Percentiles rank a stretch among this genome's conserved stretches.
Conservation (phyloP, 2,888 invertebrate species). For the Balanococcus diminutus region DNA sequence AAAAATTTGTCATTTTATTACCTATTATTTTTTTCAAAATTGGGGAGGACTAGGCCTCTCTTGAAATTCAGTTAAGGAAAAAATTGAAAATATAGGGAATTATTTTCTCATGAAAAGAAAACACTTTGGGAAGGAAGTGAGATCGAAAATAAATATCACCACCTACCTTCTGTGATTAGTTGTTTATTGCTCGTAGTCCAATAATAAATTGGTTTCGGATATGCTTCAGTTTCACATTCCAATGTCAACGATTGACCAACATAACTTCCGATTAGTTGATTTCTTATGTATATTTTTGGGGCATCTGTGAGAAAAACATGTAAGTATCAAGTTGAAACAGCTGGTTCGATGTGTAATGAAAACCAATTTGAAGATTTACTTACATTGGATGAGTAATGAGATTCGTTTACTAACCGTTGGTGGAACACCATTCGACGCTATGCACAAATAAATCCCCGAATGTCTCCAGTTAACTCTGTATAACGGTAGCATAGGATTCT, state of each 20-base stretch:
- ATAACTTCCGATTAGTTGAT: conserved; percentile 56
- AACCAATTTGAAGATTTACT: conserved; percentile 42
- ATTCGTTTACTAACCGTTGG: conserved; percentile 57
- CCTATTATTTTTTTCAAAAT: no score
- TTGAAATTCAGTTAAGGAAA: no score
- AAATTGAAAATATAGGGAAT: no score
- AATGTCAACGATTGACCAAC: conserved; percentile 52
- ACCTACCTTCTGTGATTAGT: conserved; percentile 56
- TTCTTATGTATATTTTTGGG: conserved; percentile 57
- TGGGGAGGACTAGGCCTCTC: no score
- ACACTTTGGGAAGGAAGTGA: no score
- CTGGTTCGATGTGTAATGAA: not conserved
- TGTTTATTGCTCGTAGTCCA: conserved; percentile 56
- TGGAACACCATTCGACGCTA: conserved; percentile 57
- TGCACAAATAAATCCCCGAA: conserved; percentile 57
- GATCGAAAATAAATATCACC: no score
- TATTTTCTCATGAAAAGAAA: no score
- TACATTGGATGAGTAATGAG: conserved; percentile 56
- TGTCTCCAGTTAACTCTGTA: conserved; percentile 55
- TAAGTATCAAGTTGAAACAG: not conserved
- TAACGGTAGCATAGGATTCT: conserved; percentile 53
- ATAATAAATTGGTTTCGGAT: conserved; percentile 57
- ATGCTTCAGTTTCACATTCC: conserved; percentile 57
- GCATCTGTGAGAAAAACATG: conserved; percentile 55
- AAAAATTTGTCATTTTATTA: no score